These are phyloP conservation scores for Magallana gigas DNA, from an alignment of 1,140 invertebrate species.

Conservation along the genomic window DNA sequence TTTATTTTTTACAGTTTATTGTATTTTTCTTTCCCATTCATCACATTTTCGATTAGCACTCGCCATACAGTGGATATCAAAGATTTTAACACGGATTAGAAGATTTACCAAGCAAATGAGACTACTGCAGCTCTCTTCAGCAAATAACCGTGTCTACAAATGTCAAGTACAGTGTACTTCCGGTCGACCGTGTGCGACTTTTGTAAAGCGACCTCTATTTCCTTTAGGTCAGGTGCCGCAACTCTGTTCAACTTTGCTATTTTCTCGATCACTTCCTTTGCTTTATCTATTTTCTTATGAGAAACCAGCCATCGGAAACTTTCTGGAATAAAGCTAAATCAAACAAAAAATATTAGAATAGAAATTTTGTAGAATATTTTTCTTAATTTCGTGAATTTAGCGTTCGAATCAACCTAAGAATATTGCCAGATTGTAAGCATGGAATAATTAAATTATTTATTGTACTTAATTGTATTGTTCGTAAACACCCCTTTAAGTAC, in stretches of 20 bases:
- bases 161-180: slow-evolving; percentile 11
- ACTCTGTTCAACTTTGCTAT: slow-evolving; percentile 65
- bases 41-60: no score
- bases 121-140: neutral
- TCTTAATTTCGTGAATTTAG: no score
- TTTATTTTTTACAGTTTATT: no score
- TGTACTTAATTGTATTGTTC: no score
- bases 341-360: neutral
- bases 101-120: neutral
- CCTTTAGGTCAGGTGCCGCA: slow-evolving; percentile 20
- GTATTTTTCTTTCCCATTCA: no score
- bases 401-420: no score
- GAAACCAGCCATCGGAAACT: slow-evolving; percentile 71
- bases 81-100: neutral
- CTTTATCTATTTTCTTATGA: slow-evolving; percentile 64
- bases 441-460: no score
- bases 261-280: slow-evolving; percentile 58
- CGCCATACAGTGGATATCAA: no score
- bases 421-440: no score
- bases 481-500: no score
- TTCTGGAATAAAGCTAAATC: slow-evolving; percentile 67
- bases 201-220: neutral
- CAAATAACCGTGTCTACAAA: neutral
- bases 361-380: no score
- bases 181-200: neutral